Percentiles rank a stretch among this genome's conserved stretches.
phyloP scores from a whole-genome alignment of 2,888 invertebrate species.

The Noctua pronuba region DNA sequence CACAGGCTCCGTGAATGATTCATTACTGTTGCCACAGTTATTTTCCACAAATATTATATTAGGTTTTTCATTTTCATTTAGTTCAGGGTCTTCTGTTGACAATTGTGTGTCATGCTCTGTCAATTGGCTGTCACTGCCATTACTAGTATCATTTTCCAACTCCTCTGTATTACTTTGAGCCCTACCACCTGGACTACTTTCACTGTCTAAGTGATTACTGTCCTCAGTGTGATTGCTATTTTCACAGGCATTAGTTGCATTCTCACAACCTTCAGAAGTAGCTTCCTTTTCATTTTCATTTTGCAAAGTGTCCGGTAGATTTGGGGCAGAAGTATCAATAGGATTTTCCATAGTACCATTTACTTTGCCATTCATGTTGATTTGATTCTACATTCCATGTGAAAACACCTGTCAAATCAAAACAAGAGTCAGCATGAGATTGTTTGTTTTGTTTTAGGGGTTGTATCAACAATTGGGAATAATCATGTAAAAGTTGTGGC shows the following conservation, averaged over 20 bases:
- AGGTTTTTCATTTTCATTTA: constrained; percentile 63
- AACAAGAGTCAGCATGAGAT: constrained; percentile 72
- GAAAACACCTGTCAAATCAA: constrained; percentile 80
- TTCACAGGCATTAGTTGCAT: constrained; percentile 66
- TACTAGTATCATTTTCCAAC: constrained; percentile 60
- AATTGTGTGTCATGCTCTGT: constrained; percentile 42
- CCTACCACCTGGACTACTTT: constrained; percentile 39
- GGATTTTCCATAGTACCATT: constrained; percentile 84
- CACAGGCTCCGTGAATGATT: constrained; percentile 69
- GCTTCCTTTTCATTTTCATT: constrained; percentile 60
- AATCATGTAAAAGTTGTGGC: constrained; percentile 32
- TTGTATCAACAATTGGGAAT: constrained; percentile 44
- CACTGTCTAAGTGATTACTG: constrained; percentile 67
- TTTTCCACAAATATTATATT: constrained; percentile 64
- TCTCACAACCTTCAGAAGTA: constrained; percentile 60
- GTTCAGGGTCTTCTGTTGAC: constrained; percentile 43
- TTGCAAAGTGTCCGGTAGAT: constrained; percentile 55
- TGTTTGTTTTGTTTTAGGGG: constrained; percentile 69
- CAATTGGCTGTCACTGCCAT: constrained; percentile 52
- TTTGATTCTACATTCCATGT: constrained; percentile 79
- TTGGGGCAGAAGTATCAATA: constrained; percentile 72
- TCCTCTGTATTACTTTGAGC: constrained; percentile 53
- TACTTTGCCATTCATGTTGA: constrained; percentile 84
- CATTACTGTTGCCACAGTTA: constrained; percentile 73
- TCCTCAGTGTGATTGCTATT: constrained; percentile 69